Percentiles rank a stretch among this genome's conserved stretches.
Conservation (phyloP, 1,140 invertebrate species). For the Aphaenogaster floridana region DNA sequence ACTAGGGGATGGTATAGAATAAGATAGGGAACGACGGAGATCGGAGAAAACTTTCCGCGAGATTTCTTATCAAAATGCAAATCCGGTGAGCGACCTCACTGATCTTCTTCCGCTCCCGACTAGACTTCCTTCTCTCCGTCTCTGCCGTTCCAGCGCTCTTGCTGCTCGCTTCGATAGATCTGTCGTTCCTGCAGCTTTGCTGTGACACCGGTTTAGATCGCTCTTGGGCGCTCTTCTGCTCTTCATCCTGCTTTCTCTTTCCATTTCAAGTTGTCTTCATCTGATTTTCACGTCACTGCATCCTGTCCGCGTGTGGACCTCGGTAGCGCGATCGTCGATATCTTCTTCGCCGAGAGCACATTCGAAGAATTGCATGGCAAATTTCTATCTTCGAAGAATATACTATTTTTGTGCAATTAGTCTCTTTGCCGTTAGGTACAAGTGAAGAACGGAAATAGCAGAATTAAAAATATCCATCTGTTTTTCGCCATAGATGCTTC, state of each 20-base stretch:
- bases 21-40: slow-evolving; percentile 74
- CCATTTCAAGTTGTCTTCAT: slow-evolving; percentile 48
- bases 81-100: slow-evolving; percentile 81
- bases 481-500: neutral
- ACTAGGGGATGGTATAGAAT: slow-evolving; percentile 48
- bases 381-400: neutral
- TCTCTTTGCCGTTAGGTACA: too few species aligned
- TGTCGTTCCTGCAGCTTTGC: slow-evolving; percentile 71
- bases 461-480: neutral
- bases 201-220: slow-evolving; percentile 58
- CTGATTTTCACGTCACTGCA: slow-evolving; percentile 60
- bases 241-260: slow-evolving; percentile 31
- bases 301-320: slow-evolving; percentile 28
- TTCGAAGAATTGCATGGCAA: neutral
- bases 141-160: slow-evolving; percentile 49
- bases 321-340: slow-evolving; percentile 23
- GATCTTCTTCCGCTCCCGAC: slow-evolving; percentile 61
- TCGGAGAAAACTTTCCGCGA: slow-evolving; percentile 82
- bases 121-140: slow-evolving; percentile 62
- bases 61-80: slow-evolving; percentile 87
- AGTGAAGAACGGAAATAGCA: neutral
- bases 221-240: slow-evolving; percentile 26
- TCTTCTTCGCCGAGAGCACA: neutral
- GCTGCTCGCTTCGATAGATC: slow-evolving; percentile 72
- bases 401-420: slow-evolving; percentile 11